These are phyloP conservation scores for Calephelis nemesis DNA, from an alignment of 1,140 invertebrate genomes.

Conservation along the genomic window DNA sequence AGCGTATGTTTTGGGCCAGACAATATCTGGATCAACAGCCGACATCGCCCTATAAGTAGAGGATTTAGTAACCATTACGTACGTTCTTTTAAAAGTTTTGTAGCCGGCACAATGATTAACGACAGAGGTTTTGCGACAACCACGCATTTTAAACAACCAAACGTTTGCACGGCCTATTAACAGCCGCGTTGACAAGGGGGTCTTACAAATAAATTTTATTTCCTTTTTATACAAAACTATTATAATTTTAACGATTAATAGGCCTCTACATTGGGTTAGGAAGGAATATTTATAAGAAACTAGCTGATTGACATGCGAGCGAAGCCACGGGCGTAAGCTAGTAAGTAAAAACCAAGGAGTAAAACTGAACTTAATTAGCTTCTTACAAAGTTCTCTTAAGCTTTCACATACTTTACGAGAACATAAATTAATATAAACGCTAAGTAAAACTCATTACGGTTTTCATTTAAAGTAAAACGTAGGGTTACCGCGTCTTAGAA, in stretches of 20 bases:
- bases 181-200: neutral
- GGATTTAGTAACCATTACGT: constrained; percentile 62
- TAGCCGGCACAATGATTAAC: constrained; percentile 49
- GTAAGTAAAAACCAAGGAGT: no score
- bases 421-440: neutral
- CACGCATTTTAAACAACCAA: constrained; percentile 10
- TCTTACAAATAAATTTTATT: no score
- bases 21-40: constrained; percentile 40
- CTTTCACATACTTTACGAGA: neutral
- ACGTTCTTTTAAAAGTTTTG: constrained; percentile 36
- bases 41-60: constrained; percentile 49
- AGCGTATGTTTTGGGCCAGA: constrained; percentile 17
- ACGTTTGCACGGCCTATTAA: constrained; percentile 22
- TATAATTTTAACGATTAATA: no score
- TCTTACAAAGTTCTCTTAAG: neutral
- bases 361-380: neutral
- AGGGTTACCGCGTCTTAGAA: neutral
- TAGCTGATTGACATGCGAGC: no score
- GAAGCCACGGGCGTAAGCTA: no score
- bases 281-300: no score
- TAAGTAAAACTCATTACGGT: neutral
- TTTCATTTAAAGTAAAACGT: neutral
- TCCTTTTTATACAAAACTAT: no score
- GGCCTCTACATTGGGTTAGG: no score
- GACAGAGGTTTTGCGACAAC: constrained; percentile 28